Conservation (phyloP, 2,113 vertebrate species). For the Cyrtonyx montezumae region DNA sequence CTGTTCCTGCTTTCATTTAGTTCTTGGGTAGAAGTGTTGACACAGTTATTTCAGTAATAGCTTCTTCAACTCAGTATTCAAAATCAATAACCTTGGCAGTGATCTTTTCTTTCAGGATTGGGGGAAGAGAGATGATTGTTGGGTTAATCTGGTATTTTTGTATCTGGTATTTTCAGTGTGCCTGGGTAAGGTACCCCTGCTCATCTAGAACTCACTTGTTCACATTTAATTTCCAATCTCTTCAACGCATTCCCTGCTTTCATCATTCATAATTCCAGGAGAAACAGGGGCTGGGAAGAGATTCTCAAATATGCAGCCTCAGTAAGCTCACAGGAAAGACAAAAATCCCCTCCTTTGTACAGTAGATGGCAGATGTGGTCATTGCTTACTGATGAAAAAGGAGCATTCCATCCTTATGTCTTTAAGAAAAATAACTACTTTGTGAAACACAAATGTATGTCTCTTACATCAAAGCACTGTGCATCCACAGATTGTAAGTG, state of each 20-base stretch:
- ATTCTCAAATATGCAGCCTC: not conserved
- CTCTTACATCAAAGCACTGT: not conserved
- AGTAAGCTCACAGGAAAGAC: not conserved
- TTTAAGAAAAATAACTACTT: not conserved
- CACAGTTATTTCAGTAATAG: not conserved
- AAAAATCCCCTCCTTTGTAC: not conserved
- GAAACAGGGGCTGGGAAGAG: not conserved
- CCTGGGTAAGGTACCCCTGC: not conserved
- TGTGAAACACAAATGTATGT: not conserved
- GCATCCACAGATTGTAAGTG: not conserved
- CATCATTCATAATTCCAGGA: not conserved
- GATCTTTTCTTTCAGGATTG: constrained; percentile 24
- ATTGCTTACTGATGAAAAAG: fast-evolving
- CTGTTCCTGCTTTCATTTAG: not conserved
- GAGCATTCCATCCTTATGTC: fast-evolving
- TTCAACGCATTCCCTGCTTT: not conserved
- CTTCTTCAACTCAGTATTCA: not conserved
- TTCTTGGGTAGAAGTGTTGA: not conserved
- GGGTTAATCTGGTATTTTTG: constrained; percentile 7
- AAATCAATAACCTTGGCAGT: not conserved
- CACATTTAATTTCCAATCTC: not conserved
- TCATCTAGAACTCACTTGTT: not conserved
- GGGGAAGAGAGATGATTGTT: not conserved
- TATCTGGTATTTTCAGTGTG: not conserved
- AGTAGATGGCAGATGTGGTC: not conserved